Conservation (phyloP, 2,113 vertebrate species). For the Vanacampus margaritifer region DNA sequence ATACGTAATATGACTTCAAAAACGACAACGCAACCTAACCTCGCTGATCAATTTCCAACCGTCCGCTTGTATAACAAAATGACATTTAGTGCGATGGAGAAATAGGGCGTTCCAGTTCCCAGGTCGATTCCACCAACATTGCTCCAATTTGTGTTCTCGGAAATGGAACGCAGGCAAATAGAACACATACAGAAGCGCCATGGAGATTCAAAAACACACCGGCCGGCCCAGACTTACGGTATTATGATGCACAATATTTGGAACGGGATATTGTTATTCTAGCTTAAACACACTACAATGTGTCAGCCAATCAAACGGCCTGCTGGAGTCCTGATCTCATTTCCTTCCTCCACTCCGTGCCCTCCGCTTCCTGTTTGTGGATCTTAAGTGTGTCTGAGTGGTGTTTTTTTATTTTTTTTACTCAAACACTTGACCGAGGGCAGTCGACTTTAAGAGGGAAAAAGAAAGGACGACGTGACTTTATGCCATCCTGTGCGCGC, state of each 20-base stretch:
- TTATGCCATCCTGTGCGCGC: not conserved
- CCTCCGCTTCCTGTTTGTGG: slow-evolving; percentile 58
- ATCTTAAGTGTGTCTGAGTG: slow-evolving; percentile 22
- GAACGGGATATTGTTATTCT: slow-evolving; percentile 1
- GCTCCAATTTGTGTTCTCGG: not conserved
- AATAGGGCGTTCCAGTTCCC: not conserved
- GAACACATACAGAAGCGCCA: not conserved
- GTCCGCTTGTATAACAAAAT: not conserved
- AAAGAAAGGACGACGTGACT: slow-evolving; percentile 22
- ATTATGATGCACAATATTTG: not conserved
- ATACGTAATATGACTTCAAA: no score
- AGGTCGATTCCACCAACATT: not conserved
- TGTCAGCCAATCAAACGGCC: slow-evolving; percentile 24
- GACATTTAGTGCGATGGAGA: not conserved
- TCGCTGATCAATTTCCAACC: no score
- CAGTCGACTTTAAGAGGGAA: slow-evolving; percentile 23
- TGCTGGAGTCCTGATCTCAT: slow-evolving; percentile 38
- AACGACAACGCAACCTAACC: no score
- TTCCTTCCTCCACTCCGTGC: slow-evolving; percentile 45
- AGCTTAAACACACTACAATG: slow-evolving; percentile 7
- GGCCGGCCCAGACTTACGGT: not conserved
- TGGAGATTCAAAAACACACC: not conserved
- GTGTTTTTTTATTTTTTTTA: no score
- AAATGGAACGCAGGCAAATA: not conserved
- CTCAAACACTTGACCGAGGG: slow-evolving; percentile 6